A percentile compares a stretch with the other conserved stretches of the same genome.
Evolutionary conservation across 2,113 vertebrate species (phyloP).

Genomic region (Corythoichthys haematopterus): DNA sequence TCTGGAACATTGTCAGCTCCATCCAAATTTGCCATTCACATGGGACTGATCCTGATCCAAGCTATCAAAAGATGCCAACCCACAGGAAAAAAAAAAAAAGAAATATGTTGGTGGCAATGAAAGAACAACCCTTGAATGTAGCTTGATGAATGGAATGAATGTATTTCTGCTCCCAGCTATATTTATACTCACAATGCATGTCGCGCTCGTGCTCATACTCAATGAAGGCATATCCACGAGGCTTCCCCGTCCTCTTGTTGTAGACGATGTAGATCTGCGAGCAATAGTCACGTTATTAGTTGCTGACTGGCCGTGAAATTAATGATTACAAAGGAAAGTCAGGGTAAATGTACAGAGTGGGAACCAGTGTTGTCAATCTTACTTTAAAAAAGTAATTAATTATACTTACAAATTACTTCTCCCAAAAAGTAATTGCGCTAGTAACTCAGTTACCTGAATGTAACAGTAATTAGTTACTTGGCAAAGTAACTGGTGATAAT

Average conservation of each 20-base stretch:
- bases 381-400: too few species aligned
- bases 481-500: too few species aligned
- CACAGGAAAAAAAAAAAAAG: background rate
- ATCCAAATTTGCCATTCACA: slow-evolving; percentile 4
- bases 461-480: too few species aligned
- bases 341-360: background rate
- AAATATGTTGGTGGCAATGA: background rate
- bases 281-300: background rate
- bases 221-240: slow-evolving; percentile 91
- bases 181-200: slow-evolving; percentile 87
- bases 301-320: background rate
- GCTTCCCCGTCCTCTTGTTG: slow-evolving; percentile 87
- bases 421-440: too few species aligned
- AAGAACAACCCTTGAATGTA: slow-evolving; percentile 1
- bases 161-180: background rate
- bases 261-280: slow-evolving; percentile 90
- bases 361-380: too few species aligned
- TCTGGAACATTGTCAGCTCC: background rate
- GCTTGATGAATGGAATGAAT: background rate
- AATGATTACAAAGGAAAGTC: background rate
- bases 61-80: background rate
- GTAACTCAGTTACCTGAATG: too few species aligned
- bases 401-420: too few species aligned
- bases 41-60: background rate
- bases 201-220: slow-evolving; percentile 93